Evolutionary conservation across 2,113 vertebrate genomes (phyloP).

Genomic region (Chloropsis cyanopogon): DNA sequence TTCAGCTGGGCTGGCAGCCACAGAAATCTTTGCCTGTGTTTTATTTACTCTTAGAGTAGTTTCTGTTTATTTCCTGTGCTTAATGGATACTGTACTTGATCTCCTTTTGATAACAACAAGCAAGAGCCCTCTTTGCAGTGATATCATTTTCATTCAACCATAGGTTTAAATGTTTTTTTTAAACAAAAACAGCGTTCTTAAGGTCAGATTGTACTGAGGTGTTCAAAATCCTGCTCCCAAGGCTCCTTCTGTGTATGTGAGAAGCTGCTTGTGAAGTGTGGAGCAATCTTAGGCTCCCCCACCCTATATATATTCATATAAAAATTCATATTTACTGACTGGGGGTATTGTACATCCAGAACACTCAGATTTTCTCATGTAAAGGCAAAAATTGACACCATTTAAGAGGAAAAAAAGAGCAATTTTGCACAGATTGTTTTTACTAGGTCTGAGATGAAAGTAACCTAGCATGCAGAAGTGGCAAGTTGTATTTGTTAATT

Average conservation of each 20-base stretch:
- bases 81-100: neutral
- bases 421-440: rapidly evolving
- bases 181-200: neutral
- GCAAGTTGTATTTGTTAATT: neutral
- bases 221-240: neutral
- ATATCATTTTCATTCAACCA: neutral
- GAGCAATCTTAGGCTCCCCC: neutral
- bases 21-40: neutral
- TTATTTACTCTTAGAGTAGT: neutral
- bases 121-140: neutral
- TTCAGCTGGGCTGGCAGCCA: neutral
- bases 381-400: neutral
- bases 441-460: neutral
- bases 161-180: neutral
- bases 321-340: neutral
- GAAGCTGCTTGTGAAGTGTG: neutral
- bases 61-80: neutral
- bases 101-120: neutral
- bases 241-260: neutral
- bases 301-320: rapidly evolving
- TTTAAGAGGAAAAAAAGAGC: neutral
- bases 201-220: neutral
- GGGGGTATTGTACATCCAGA: neutral
- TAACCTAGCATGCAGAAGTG: neutral
- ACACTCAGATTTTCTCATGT: neutral